Conservation (phyloP, 2,888 invertebrate species). For the Athripsodes cinereus region DNA sequence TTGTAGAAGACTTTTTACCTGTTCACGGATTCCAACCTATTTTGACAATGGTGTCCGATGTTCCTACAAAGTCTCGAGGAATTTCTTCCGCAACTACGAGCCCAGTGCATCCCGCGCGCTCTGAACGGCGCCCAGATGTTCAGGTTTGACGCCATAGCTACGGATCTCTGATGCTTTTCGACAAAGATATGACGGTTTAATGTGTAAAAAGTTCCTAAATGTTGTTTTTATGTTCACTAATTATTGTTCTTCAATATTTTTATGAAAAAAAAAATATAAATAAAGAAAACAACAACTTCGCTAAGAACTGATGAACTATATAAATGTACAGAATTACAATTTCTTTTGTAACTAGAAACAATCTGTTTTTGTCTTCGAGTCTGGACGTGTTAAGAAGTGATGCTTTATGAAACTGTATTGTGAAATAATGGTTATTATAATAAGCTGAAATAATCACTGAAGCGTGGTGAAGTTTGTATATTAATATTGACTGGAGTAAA, state of each 20-base stretch:
- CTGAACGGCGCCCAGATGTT: conserved; percentile 43
- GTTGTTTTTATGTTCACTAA: conserved; percentile 28
- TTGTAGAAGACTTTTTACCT: conserved; percentile 54
- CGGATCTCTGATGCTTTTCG: conserved; percentile 51
- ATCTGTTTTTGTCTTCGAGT: conserved; percentile 1
- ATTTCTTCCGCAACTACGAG: conserved; percentile 34
- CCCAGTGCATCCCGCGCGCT: conserved; percentile 27
- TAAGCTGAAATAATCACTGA: no score
- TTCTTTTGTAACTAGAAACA: no score
- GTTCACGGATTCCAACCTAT: conserved; percentile 55
- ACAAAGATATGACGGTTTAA: conserved; percentile 41
- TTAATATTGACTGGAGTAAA: no score
- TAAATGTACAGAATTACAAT: no score
- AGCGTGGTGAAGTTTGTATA: no score
- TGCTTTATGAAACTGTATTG: no score
- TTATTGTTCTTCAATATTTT: no score
- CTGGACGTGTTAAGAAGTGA: background rate
- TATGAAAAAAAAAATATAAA: no score
- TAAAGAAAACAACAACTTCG: no score
- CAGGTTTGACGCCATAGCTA: conserved; percentile 62
- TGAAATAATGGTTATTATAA: no score
- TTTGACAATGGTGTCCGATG: conserved; percentile 46
- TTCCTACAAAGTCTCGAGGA: conserved; percentile 39
- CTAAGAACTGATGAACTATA: no score
- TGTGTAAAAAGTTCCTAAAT: conserved; percentile 46